Evolutionary conservation across 2,888 invertebrate genomes (phyloP), one percentile per base, ranked within the genome.

Genomic region (Acanthopleura granulata): DNA sequence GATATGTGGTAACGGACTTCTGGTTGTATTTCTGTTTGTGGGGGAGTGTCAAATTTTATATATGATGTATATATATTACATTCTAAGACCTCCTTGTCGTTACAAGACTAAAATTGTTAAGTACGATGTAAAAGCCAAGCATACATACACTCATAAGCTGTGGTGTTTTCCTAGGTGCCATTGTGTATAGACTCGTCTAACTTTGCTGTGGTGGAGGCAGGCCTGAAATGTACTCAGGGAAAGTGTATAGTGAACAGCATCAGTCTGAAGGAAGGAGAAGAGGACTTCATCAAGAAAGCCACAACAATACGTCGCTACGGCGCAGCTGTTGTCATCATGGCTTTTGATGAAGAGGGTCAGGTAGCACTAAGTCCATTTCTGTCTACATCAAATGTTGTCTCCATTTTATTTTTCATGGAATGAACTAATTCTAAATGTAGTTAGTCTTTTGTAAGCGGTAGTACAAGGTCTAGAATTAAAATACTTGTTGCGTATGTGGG

Each of bases 231-330:
- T 81, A 88, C 89, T 16, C 93, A 92, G 82, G 93, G 93, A 40
- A 93, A 93, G 85, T 91, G 92, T 81, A 91, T 93, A 30, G 93
- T 93, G 27, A 93, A 93, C 87, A 93, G 93, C 75, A 93, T 93
- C 76, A 92, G 92, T 74, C 85, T 93, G 79, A 93, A 93, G 85
- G 93, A 93, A 85, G 93, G 93, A 6, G 92, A 92, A 82, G 89
- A 88, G 57, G 92, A 93, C 79, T 93, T 93, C 82, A 81, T 92
- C 9, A 81, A 86, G n/a, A 92, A 92, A 81, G 93, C 93, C 9
- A 86, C 79, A 72, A 87, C 88, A n/a, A 90, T 93, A 27, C 91
- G 91, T 78, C 86, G 90, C 75, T 92, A 91, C 84, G 93, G 93
- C 25, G 92, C 92, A 1, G 93, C 93, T 22, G 92, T 92, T 0